A percentile compares a stretch with the other conserved stretches of the same genome.
These are phyloP conservation scores for Phaetusa simplex DNA, from an alignment of 2,113 vertebrate genomes.

Conservation along the genomic window DNA sequence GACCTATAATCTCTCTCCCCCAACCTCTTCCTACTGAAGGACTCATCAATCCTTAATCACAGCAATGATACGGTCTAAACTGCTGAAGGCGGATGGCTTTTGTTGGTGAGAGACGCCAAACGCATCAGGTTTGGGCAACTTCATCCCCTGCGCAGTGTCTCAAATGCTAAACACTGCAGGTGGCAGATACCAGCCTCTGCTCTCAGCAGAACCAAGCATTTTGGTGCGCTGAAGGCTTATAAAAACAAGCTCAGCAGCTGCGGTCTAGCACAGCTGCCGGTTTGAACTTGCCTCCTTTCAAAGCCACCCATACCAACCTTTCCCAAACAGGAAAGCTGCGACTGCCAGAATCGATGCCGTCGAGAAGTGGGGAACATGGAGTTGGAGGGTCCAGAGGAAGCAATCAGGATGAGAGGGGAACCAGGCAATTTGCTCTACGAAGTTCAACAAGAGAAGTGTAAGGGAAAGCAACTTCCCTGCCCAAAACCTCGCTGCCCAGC, in stretches of 20 bases:
- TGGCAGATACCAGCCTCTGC: neutral
- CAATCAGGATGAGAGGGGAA: slow-evolving; percentile 92
- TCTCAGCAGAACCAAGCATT: neutral
- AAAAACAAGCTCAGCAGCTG: neutral
- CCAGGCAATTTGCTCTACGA: slow-evolving; percentile 92
- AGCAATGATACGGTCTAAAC: rapidly evolving
- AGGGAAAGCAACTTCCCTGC: neutral
- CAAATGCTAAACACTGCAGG: rapidly evolving
- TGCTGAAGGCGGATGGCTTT: neutral
- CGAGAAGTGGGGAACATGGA: slow-evolving; percentile 87
- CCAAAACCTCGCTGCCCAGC: neutral
- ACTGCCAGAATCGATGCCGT: slow-evolving; percentile 97
- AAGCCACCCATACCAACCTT: slow-evolving; percentile 77
- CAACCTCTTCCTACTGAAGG: neutral
- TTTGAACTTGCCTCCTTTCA: neutral
- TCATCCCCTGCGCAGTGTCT: neutral
- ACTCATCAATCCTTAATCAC: neutral
- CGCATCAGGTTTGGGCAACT: rapidly evolving
- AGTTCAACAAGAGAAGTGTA: neutral
- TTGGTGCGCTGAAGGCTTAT: rapidly evolving
- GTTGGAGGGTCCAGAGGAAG: slow-evolving; percentile 89
- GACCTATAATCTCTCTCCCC: neutral
- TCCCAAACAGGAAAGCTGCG: slow-evolving; percentile 94
- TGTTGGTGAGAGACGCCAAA: neutral
- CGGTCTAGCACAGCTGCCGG: neutral